These are phyloP conservation scores for Pedionomus torquatus DNA, from an alignment of 2,113 vertebrate genomes.

Conservation along the genomic window DNA sequence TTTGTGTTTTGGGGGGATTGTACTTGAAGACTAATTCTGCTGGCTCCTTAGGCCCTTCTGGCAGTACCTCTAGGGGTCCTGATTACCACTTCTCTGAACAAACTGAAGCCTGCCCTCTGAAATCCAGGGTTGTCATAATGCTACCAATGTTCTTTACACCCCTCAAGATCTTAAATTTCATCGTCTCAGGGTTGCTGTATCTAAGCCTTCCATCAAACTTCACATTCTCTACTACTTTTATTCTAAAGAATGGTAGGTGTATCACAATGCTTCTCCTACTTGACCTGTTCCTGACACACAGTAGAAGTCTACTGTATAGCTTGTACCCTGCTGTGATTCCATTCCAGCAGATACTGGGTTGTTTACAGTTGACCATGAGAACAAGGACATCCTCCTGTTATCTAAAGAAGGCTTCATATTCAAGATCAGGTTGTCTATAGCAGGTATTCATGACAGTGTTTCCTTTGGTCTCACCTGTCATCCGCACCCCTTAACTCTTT, in stretches of 20 bases:
- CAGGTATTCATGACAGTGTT: background rate
- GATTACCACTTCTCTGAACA: background rate
- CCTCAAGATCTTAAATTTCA: background rate
- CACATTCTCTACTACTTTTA: background rate
- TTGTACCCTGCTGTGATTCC: fast-evolving
- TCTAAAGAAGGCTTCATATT: background rate
- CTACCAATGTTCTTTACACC: background rate
- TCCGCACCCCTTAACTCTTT: background rate
- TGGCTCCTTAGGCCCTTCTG: background rate
- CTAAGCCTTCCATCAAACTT: background rate
- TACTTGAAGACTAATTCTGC: background rate
- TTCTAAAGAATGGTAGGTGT: background rate
- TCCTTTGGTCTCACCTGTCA: background rate
- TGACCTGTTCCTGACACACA: background rate
- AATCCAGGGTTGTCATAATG: background rate
- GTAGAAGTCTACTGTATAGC: background rate
- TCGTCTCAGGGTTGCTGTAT: background rate
- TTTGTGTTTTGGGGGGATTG: background rate
- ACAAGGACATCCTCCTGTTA: background rate
- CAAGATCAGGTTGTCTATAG: background rate
- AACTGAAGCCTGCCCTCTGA: background rate
- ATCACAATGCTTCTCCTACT: background rate
- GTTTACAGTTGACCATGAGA: background rate
- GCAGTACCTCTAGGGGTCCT: background rate
- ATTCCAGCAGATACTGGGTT: background rate